A percentile compares a stretch with the other conserved stretches of the same genome.
These are phyloP conservation scores for Caenorhabditis sp. DNA, from an alignment of 2,888 invertebrate species.

Conservation along the genomic window DNA sequence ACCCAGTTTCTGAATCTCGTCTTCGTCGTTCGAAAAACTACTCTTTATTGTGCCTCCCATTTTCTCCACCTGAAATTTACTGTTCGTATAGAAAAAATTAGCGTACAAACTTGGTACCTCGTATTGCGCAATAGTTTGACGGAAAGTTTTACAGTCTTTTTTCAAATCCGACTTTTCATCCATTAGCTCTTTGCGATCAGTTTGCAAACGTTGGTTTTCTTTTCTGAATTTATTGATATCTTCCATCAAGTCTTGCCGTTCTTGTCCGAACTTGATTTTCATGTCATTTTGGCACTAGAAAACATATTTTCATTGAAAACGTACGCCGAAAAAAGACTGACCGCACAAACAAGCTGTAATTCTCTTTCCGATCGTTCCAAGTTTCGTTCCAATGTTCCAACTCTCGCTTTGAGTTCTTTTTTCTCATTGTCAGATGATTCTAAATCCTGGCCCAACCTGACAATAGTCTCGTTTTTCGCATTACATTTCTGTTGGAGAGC, in stretches of 20 bases:
- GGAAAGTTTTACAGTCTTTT: conserved; percentile 68
- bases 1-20: conserved; percentile 12
- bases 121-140: conserved; percentile 65
- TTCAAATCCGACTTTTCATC: conserved; percentile 62
- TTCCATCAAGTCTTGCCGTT: conserved; percentile 53
- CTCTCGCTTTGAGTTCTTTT: conserved; percentile 39
- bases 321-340: conserved; percentile 24
- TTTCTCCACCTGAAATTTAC: conserved; percentile 34
- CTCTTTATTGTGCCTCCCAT: conserved; percentile 21
- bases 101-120: too few species aligned
- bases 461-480: conserved; percentile 67
- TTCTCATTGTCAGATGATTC: conserved; percentile 56
- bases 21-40: conserved; percentile 31
- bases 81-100: background rate
- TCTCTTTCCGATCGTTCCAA: conserved; percentile 59
- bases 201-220: conserved; percentile 40
- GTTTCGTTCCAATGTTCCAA: conserved; percentile 60
- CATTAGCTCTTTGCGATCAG: conserved; percentile 36
- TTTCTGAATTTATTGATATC: conserved; percentile 42
- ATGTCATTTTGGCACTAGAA: conserved; percentile 45
- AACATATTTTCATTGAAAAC: too few species aligned
- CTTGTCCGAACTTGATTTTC: conserved; percentile 47
- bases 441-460: conserved; percentile 66
- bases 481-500: conserved; percentile 59
- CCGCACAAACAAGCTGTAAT: conserved; percentile 36